Base-by-base conservation (phyloP, 2,113 vertebrate genomes). In the Gavia stellata region DNA sequence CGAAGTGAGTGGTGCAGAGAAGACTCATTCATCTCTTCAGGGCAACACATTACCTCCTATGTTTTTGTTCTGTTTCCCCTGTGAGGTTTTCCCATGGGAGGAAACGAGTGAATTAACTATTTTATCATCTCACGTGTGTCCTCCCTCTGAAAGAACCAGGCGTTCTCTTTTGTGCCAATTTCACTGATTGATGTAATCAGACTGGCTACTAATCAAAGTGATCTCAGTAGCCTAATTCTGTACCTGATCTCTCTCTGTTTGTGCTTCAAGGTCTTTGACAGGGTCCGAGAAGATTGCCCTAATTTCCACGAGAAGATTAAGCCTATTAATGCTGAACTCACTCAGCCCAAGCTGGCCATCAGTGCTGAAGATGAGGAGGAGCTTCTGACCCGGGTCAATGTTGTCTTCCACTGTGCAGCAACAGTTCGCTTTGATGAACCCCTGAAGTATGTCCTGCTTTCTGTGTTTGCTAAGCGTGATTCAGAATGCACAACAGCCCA, bases 341-440 rank as follows among this genome's bases (percentile, higher is more conserved):
- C 93, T 52, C 98, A 99, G 92, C 98, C 98, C 3, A 98, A 99
- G 95, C 96, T 99, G 45, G 98, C 98, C 97, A 99, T 99, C 96
- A 98, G 98, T 95, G 96, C 98, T 14, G 98, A 98, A 94, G 99
- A 99, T 34, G 96, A 97, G 65, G 97, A 99, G 87, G 98, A 96
- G 79, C 99, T 99, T 55, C 97, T 98, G 26, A 95, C 98, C 86
- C 98, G 97, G 78, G 97, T 99, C 94, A 98, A 99, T 94, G 52
- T 99, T 29, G 63, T 99, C 98, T 99, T 99, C 98, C 99, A 99
- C 98, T 99, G 99, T 79, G 99, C 99, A 1, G 99, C 99, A 90
- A 99, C 99, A 18, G 98, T 99, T 88, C 99, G 99, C 88, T 99
- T 99, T 62, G 98, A 99, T 14, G 99, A 99, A 62, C 98, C 97